Conservation (phyloP, 1,140 invertebrate genomes). For the Chionoecetes opilio region DNA sequence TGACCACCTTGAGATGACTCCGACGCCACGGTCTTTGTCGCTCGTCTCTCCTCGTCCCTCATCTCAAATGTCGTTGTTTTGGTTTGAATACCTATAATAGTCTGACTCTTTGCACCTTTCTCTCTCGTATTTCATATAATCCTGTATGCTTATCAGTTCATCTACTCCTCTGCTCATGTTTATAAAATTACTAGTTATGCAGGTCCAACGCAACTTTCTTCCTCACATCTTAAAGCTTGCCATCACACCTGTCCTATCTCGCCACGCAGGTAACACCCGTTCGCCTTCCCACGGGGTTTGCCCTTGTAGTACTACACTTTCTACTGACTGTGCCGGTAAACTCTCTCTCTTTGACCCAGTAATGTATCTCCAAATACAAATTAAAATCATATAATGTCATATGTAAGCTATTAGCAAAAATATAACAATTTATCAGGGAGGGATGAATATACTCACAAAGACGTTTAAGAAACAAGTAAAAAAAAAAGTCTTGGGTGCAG, state of each 20-base stretch:
- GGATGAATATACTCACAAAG: too few species aligned
- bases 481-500: too few species aligned
- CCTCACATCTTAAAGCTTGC: slow-evolving; percentile 12
- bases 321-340: neutral
- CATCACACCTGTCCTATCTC: neutral
- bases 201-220: slow-evolving; percentile 29
- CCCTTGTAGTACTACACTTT: slow-evolving; percentile 28
- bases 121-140: neutral
- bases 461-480: too few species aligned
- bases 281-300: neutral
- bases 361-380: too few species aligned
- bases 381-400: too few species aligned
- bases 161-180: neutral
- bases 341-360: too few species aligned
- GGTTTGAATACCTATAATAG: neutral
- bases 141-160: neutral
- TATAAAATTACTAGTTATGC: slow-evolving; percentile 9
- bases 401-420: too few species aligned
- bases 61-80: neutral
- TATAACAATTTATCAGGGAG: too few species aligned
- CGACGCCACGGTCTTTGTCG: neutral
- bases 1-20: neutral
- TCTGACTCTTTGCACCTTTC: neutral
- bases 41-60: neutral
- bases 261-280: neutral